Percentiles rank a stretch among this genome's conserved stretches.
Conservation (phyloP, 37 sponge, comb jelly and placozoan species). For the Chondrilla cf. caribensis region DNA sequence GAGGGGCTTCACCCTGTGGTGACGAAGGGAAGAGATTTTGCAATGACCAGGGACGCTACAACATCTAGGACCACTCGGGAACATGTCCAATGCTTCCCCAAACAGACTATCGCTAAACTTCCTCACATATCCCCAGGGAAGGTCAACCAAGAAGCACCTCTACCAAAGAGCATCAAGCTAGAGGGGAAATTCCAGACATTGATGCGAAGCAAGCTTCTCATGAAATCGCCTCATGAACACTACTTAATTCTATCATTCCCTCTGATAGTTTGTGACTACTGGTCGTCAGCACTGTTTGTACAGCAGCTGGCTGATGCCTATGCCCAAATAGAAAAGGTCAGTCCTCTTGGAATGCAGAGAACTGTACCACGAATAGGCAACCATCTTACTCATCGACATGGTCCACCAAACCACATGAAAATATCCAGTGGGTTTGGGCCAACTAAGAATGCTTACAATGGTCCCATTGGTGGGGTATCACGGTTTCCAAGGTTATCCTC, state of each 20-base stretch:
- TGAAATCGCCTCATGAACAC: slow-evolving; percentile 43
- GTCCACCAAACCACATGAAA: neutral
- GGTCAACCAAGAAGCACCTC: neutral
- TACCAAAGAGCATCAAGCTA: too few relatives aligned
- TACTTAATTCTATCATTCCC: slow-evolving; percentile 67
- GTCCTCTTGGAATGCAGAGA: neutral
- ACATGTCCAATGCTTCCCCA: too few relatives aligned
- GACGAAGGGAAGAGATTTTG: neutral
- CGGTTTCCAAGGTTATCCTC: slow-evolving; percentile 11
- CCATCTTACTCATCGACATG: neutral
- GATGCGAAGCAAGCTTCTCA: slow-evolving; percentile 48
- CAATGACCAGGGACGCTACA: neutral
- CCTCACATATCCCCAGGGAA: neutral
- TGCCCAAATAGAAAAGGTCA: slow-evolving; percentile 44
- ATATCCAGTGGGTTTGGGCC: neutral
- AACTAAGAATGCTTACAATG: neutral
- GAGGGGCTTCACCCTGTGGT: neutral
- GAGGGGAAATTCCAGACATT: slow-evolving; percentile 5
- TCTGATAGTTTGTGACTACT: slow-evolving; percentile 66
- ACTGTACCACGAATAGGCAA: neutral
- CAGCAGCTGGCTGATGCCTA: slow-evolving; percentile 67
- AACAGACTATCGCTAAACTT: neutral
- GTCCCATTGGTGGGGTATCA: neutral
- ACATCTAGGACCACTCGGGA: neutral
- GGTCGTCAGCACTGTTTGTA: slow-evolving; percentile 77